Evolutionary conservation across 2,888 invertebrate species (phyloP).

Genomic region (Nasonovia ribisnigri): DNA sequence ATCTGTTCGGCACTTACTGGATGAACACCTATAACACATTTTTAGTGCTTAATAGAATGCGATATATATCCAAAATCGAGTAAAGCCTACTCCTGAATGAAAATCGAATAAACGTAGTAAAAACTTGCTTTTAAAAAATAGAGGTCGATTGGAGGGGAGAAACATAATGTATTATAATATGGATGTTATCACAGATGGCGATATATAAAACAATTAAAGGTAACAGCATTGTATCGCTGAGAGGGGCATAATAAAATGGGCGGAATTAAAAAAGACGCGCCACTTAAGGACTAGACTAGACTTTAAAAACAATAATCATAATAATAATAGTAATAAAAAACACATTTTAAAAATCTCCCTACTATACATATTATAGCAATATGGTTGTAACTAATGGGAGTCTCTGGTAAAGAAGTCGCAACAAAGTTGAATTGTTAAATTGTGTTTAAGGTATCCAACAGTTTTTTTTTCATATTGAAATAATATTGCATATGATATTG

Average conservation of each 20-base stretch:
- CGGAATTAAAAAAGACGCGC: conserved; percentile 19
- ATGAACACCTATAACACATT: neutral
- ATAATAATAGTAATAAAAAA: conserved; percentile 38
- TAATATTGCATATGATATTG: neutral
- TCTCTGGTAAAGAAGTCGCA: conserved; percentile 41
- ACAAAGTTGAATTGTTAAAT: neutral
- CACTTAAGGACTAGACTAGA: conserved; percentile 42
- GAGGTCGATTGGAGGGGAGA: neutral
- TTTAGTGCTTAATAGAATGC: neutral
- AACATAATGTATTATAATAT: conserved; percentile 24
- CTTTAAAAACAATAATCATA: conserved; percentile 12
- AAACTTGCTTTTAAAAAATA: neutral
- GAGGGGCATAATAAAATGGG: conserved; percentile 19
- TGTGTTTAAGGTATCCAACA: neutral
- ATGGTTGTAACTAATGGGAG: neutral
- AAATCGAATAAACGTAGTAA: neutral
- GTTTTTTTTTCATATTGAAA: neutral
- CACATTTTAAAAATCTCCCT: neutral
- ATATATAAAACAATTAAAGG: conserved; percentile 45
- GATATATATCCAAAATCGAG: neutral
- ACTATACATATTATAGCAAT: conserved; percentile 18
- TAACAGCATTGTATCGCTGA: conserved; percentile 13
- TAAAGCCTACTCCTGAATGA: neutral
- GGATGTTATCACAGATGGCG: conserved; percentile 42
- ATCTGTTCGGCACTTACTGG: neutral